These are phyloP conservation scores for Teinopalpus imperialis DNA, from an alignment of 2,888 invertebrate genomes.

Conservation along the genomic window DNA sequence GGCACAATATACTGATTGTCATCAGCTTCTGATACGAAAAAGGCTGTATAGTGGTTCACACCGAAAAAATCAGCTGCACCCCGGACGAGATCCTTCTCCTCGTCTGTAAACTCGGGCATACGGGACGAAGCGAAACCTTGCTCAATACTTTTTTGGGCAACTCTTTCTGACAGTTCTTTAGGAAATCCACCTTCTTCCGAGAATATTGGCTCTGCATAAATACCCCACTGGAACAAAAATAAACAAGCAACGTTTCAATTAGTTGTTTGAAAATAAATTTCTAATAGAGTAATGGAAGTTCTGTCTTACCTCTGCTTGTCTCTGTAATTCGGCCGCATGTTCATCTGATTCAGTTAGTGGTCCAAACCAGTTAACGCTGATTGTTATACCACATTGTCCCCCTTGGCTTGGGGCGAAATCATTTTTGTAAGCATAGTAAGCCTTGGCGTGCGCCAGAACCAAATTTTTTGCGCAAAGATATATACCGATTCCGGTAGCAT, in stretches of 20 bases:
- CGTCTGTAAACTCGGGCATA: slow-evolving; percentile 45
- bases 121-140: slow-evolving; percentile 46
- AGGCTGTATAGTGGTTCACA: slow-evolving; percentile 85
- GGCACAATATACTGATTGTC: slow-evolving; percentile 37
- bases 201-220: slow-evolving; percentile 75
- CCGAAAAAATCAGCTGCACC: slow-evolving; percentile 70
- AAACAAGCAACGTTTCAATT: no score
- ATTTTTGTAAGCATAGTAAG: slow-evolving; percentile 59
- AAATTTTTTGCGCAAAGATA: slow-evolving; percentile 76
- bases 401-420: slow-evolving; percentile 51
- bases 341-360: slow-evolving; percentile 52
- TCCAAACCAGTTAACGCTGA: slow-evolving; percentile 44
- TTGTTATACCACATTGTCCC: slow-evolving; percentile 45
- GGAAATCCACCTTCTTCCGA: slow-evolving; percentile 78
- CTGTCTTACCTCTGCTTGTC: slow-evolving; percentile 41
- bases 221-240: slow-evolving; percentile 70
- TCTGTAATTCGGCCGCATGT: slow-evolving; percentile 53
- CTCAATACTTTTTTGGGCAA: slow-evolving; percentile 54
- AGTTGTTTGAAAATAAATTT: no score
- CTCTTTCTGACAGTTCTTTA: slow-evolving; percentile 57
- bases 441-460: slow-evolving; percentile 76
- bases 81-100: slow-evolving; percentile 44
- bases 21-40: slow-evolving; percentile 41
- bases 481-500: slow-evolving; percentile 64
- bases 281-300: no score